A percentile compares a stretch with the other conserved stretches of the same genome.
These are phyloP conservation scores for Ommatoiulus sabulosus DNA, from an alignment of 2,888 invertebrate genomes.

Conservation along the genomic window DNA sequence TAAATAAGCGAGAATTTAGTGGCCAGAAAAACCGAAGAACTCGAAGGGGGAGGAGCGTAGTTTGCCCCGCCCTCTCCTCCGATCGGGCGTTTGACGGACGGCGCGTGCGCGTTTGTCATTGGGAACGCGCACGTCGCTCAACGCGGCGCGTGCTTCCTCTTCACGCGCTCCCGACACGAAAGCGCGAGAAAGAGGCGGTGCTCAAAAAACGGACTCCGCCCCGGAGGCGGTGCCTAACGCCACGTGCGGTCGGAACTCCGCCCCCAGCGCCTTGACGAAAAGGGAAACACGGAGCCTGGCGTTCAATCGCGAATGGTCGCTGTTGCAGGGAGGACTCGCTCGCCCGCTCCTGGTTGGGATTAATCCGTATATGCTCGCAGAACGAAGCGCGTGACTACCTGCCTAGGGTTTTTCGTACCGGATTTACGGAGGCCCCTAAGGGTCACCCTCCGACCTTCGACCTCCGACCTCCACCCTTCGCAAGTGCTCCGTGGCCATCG, in stretches of 20 bases:
- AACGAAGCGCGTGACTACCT: too few relatives aligned
- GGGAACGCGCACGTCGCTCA: neutral
- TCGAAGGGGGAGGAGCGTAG: neutral
- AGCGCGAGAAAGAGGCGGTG: neutral
- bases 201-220: neutral
- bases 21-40: neutral
- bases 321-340: constrained; percentile 1
- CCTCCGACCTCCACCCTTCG: neutral
- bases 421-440: neutral
- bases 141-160: neutral
- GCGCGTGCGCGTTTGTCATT: neutral
- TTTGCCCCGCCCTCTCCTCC: neutral
- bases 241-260: neutral
- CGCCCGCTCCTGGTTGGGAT: neutral
- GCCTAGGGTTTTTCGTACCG: neutral
- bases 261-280: neutral
- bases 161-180: neutral
- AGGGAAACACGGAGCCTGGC: neutral
- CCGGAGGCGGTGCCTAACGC: neutral
- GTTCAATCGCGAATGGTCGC: neutral
- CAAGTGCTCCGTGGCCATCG: neutral
- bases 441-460: neutral
- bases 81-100: too few relatives aligned
- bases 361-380: too few relatives aligned
- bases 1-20: neutral